Conservation (phyloP, 2,113 vertebrate genomes). For the Corythaixoides concolor region DNA sequence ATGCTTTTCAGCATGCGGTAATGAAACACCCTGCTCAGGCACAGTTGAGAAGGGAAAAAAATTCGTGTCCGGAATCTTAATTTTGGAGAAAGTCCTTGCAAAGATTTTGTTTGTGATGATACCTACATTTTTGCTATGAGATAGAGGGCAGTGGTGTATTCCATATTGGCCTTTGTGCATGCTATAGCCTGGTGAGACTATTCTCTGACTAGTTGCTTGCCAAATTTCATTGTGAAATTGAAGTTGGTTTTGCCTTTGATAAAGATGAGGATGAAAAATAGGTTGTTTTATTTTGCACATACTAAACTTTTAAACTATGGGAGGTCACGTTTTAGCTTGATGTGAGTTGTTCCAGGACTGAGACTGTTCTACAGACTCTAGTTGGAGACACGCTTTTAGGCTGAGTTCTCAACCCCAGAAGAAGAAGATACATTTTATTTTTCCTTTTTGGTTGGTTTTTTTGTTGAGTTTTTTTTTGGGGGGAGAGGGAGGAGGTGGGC, state of each 20-base stretch:
- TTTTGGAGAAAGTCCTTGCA: neutral
- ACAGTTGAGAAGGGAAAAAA: neutral
- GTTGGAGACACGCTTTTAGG: neutral
- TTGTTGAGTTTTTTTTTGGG: neutral
- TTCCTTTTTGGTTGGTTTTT: neutral
- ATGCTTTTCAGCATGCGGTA: neutral
- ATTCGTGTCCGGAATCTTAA: neutral
- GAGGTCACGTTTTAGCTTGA: neutral
- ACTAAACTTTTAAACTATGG: neutral
- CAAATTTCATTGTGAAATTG: conserved; percentile 70
- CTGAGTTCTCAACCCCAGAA: conserved; percentile 70
- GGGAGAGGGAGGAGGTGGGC: too few relatives aligned
- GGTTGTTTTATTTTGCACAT: conserved; percentile 2
- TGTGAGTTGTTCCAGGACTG: neutral
- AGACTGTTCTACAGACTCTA: neutral
- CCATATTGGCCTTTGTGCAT: neutral
- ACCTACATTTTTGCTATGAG: neutral
- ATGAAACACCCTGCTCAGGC: neutral
- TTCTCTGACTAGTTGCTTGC: conserved; percentile 45
- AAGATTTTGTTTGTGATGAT: neutral
- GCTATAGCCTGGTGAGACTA: neutral
- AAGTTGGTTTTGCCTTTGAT: conserved; percentile 39
- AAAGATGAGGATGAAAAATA: neutral
- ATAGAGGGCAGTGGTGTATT: neutral
- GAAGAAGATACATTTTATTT: conserved; percentile 40